Evolutionary conservation across 2,113 vertebrate species (phyloP), one percentile per base, ranked within the genome.

Genomic region (Phylloscopus trochilus): DNA sequence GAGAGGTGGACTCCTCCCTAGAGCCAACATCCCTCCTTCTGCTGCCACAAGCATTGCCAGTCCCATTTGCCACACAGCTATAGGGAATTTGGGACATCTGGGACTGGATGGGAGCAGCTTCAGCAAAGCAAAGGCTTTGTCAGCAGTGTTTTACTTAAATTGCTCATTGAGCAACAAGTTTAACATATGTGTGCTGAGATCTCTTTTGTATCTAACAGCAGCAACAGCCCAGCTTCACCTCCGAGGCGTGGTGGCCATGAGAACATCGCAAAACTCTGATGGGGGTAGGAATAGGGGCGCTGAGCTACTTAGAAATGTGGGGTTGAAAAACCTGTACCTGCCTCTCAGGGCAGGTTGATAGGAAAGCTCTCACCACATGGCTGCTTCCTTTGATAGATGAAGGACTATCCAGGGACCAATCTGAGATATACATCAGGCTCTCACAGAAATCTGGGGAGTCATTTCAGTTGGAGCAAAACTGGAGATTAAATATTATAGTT

Each of bases 401-500:
- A 93, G 69, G 83, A 62, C 76, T 88, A 15, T 51, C 88, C 70
- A 90, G 95, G 90, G 92, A 96, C 73, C 66, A 92, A 96, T 95
- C 77, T 84, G 92, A 96, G 90, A 75, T 91, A 47, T 33, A 62
- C 76, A 90, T 96, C 82, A 97, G 66, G 43, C 76, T 89, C 92
- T 94, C 74, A 79, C 58, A 90, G 80, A 93, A 82, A 96, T 66
- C 93, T 82, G 55, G 92, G 69, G 83, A 96, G 62, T 76, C 73
- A 90, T 92, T 96, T 96, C 77, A 84, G 52, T 64, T 90, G 76
- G 64, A 96, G 60, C 28, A 96, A 84, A 87, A 75, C 56, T 31
- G 66, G 93, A 92, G 90, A 92, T 96, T 94, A 95, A 96, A 87
- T 92, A 84, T 95, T 96, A 90, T 35, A 90, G 70, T 89, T 96